These are phyloP conservation scores for Channa argus DNA, from an alignment of 2,113 vertebrate species.

Conservation along the genomic window DNA sequence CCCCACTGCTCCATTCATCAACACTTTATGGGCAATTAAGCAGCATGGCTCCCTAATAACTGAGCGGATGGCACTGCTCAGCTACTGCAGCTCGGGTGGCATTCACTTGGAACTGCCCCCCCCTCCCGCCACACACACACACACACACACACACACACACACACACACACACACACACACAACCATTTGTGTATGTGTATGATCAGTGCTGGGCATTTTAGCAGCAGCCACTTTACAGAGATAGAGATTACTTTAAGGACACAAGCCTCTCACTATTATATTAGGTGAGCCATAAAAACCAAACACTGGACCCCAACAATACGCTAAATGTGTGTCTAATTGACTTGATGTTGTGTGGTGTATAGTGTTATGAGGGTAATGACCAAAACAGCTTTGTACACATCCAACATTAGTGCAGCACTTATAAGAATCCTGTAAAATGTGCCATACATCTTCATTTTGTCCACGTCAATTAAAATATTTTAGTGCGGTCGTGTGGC, in stretches of 20 bases:
- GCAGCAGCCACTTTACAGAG: slow-evolving; percentile 33
- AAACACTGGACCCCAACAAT: slow-evolving; percentile 26
- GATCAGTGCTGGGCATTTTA: slow-evolving; percentile 38
- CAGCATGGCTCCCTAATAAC: slow-evolving; percentile 59
- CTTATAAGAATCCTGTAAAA: slow-evolving; percentile 11
- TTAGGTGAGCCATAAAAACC: slow-evolving; percentile 44
- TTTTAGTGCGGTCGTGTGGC: slow-evolving; percentile 11
- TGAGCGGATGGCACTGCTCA: slow-evolving; percentile 21
- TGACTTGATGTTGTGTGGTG: slow-evolving; percentile 47
- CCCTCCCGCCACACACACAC: neutral
- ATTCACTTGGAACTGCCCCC: slow-evolving; percentile 6
- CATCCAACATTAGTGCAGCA: slow-evolving; percentile 5
- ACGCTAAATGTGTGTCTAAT: slow-evolving; percentile 52
- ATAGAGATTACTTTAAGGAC: slow-evolving; percentile 30
- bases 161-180: slow-evolving; percentile 5
- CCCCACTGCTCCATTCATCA: slow-evolving; percentile 66
- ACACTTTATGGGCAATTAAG: slow-evolving; percentile 77
- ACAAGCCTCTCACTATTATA: slow-evolving; percentile 21
- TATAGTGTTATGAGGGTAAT: slow-evolving; percentile 26
- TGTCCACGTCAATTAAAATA: slow-evolving; percentile 20
- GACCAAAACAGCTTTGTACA: slow-evolving; percentile 3
- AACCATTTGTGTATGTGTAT: neutral
- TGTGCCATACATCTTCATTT: slow-evolving; percentile 4
- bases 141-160: slow-evolving; percentile 9
- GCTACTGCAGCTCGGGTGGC: slow-evolving; percentile 24